These are phyloP conservation scores for Trisateles emortualis DNA, from an alignment of 2,888 invertebrate genomes.

Conservation along the genomic window DNA sequence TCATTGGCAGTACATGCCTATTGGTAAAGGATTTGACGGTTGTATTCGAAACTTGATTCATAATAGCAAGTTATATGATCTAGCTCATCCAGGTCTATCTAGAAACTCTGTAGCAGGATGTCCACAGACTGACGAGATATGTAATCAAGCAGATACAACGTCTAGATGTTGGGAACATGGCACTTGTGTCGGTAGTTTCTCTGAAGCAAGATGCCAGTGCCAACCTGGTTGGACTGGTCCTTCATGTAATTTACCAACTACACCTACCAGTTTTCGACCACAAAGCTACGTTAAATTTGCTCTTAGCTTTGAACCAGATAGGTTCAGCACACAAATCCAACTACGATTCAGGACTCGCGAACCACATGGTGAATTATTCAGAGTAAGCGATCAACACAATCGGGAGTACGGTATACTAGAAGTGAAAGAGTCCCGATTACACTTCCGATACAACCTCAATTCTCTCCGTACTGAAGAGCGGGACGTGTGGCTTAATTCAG, in stretches of 20 bases:
- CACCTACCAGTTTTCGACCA: slow-evolving; percentile 96
- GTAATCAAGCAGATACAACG: slow-evolving; percentile 94
- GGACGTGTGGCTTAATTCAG: slow-evolving; percentile 95
- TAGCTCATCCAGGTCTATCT: slow-evolving; percentile 96
- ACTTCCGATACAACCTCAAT: slow-evolving; percentile 97
- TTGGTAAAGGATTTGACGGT: slow-evolving; percentile 97
- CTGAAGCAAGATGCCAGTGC: slow-evolving; percentile 96
- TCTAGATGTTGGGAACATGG: slow-evolving; percentile 97
- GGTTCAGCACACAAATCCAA: slow-evolving; percentile 97
- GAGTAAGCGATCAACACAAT: slow-evolving; percentile 97
- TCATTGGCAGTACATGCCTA: slow-evolving; percentile 96
- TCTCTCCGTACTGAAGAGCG: slow-evolving; percentile 96
- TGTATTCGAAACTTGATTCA: slow-evolving; percentile 98
- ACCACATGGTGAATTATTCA: slow-evolving; percentile 96
- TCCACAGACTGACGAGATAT: slow-evolving; percentile 96
- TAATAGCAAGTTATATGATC: slow-evolving; percentile 97
- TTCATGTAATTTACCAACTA: slow-evolving; percentile 94
- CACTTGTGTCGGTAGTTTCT: slow-evolving; percentile 96
- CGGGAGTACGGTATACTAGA: slow-evolving; percentile 97
- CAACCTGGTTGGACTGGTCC: slow-evolving; percentile 98
- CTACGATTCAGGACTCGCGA: slow-evolving; percentile 97
- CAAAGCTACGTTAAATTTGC: slow-evolving; percentile 99
- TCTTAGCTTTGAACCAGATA: slow-evolving; percentile 96
- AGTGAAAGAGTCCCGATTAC: slow-evolving; percentile 95
- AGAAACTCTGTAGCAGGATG: slow-evolving; percentile 96